Conservation (phyloP, 2,113 vertebrate species). For the Oceanodroma tethys region DNA sequence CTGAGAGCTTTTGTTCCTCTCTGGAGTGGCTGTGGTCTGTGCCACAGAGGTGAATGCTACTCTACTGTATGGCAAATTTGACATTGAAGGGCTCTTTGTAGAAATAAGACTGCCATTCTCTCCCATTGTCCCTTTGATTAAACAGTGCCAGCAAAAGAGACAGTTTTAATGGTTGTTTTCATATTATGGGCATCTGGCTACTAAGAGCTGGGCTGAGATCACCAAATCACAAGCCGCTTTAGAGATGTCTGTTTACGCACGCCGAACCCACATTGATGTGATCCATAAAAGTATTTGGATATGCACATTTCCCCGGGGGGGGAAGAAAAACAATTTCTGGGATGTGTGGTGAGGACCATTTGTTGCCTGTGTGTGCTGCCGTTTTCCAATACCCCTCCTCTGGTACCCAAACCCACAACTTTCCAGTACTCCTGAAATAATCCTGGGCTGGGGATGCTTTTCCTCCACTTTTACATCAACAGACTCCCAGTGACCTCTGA, state of each 20-base stretch:
- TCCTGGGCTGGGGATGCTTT: background rate
- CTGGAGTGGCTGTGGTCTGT: constrained; percentile 45
- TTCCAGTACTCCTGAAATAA: background rate
- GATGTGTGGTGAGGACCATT: background rate
- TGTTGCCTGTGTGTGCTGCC: background rate
- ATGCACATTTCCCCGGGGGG: background rate
- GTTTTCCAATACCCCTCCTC: background rate
- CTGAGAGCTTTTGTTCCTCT: constrained; percentile 65
- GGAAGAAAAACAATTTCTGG: background rate
- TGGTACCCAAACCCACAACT: background rate
- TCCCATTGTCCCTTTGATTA: constrained; percentile 49
- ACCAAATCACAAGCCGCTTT: constrained; percentile 40
- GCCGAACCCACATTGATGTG: background rate
- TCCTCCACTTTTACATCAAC: background rate
- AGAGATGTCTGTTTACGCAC: background rate
- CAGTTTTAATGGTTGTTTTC: constrained; percentile 60
- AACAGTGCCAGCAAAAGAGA: constrained; percentile 54
- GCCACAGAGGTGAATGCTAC: constrained; percentile 63
- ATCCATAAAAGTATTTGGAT: constrained; percentile 24
- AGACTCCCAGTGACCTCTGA: background rate
- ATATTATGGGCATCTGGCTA: constrained; percentile 55
- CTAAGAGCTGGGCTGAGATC: constrained; percentile 47
- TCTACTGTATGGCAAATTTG: constrained; percentile 60
- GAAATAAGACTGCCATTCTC: constrained; percentile 54
- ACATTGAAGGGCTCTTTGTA: constrained; percentile 64